Percentiles rank a stretch among this genome's conserved stretches.
phyloP scores from a whole-genome alignment of 2,797 vertebrate species.

The Acrocephalus scirpaceus region DNA sequence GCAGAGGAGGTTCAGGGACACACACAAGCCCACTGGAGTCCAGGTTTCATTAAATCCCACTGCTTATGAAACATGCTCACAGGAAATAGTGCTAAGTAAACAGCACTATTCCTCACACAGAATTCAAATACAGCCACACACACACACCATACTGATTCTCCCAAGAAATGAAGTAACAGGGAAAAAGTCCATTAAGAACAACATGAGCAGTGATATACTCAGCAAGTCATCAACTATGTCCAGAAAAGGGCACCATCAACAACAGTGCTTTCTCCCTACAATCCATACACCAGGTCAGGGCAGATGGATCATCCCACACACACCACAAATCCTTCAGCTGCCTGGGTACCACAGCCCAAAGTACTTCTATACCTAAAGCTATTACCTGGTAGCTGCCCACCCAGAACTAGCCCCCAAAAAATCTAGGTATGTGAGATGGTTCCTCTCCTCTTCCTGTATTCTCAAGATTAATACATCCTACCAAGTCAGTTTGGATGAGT shows the following conservation, averaged over 20 bases:
- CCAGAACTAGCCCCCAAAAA: not conserved
- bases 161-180: not conserved
- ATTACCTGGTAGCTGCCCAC: not conserved
- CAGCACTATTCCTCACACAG: not conserved
- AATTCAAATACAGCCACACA: not conserved
- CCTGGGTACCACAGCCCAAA: not conserved
- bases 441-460: not conserved
- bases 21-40: not conserved
- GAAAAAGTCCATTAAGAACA: not conserved
- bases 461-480: not conserved
- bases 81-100: not conserved
- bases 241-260: not conserved
- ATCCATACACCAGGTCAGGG: not conserved
- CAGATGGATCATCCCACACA: not conserved
- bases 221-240: not conserved
- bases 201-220: not conserved
- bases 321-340: not conserved
- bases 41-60: not conserved
- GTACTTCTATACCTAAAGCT: not conserved
- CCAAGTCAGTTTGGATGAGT: not conserved
- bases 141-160: not conserved
- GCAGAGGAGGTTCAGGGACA: not conserved
- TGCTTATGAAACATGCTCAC: not conserved
- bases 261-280: not conserved
- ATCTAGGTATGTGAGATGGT: rapidly evolving